Evolutionary conservation across 2,797 vertebrate species (phyloP).

Genomic region (Argentina silus): DNA sequence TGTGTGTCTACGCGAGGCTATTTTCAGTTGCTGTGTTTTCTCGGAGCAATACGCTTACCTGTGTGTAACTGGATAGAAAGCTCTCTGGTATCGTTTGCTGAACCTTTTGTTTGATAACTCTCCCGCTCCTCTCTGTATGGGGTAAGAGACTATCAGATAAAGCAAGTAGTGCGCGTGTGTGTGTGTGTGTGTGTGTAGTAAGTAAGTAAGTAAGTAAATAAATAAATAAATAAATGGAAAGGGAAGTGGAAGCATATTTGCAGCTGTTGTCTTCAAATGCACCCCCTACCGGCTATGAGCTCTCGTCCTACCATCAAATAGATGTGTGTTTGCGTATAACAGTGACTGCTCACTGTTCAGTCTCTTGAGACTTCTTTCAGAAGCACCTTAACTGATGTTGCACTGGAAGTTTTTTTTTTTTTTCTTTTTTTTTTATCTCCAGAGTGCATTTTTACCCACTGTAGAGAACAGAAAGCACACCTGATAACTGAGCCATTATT

Average conservation of each 20-base stretch:
- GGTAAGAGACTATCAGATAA: slow-evolving; percentile 32
- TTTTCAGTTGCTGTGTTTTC: slow-evolving; percentile 56
- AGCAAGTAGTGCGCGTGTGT: background rate
- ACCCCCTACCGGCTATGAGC: background rate
- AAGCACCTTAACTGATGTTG: slow-evolving; percentile 7
- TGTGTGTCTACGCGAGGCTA: slow-evolving; percentile 28
- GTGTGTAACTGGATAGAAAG: slow-evolving; percentile 8
- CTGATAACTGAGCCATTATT: background rate
- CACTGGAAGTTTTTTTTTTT: slow-evolving; percentile 5
- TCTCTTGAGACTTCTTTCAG: slow-evolving; percentile 16
- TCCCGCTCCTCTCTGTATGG: slow-evolving; percentile 27
- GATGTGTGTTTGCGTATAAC: slow-evolving; percentile 3
- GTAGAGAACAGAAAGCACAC: background rate
- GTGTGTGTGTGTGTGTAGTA: background rate
- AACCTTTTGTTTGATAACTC: slow-evolving; percentile 58
- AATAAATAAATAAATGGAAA: slow-evolving; percentile 3
- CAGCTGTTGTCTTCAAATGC: slow-evolving; percentile 11
- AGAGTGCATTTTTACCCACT: background rate
- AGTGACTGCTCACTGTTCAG: slow-evolving; percentile 9
- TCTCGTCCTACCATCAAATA: background rate
- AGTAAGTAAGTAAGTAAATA: too few species aligned
- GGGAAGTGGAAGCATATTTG: background rate
- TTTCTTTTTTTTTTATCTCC: background rate
- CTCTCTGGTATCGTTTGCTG: slow-evolving; percentile 48
- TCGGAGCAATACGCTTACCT: slow-evolving; percentile 36